Percentiles rank a stretch among this genome's conserved stretches.
These are phyloP conservation scores for Cantharis nigra DNA, from an alignment of 2,888 invertebrate genomes.

Conservation along the genomic window DNA sequence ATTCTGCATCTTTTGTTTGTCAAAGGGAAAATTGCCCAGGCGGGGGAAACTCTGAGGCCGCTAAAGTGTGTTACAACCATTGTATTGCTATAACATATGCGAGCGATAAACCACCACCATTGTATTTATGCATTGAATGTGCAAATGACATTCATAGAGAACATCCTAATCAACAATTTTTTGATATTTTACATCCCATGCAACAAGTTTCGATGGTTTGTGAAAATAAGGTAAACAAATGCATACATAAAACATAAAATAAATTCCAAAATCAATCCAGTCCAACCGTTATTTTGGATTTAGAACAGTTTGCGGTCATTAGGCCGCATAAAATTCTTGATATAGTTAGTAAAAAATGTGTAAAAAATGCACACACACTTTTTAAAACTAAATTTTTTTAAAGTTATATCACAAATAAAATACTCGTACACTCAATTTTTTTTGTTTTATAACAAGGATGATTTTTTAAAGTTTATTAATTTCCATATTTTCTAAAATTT, in stretches of 20 bases:
- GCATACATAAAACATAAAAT: not conserved
- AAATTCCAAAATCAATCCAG: no score
- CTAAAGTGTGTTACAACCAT: slow-evolving; percentile 94
- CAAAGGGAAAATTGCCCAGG: slow-evolving; percentile 92
- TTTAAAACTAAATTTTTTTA: no score
- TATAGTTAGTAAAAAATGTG: no score
- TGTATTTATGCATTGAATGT: slow-evolving; percentile 95
- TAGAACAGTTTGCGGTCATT: no score
- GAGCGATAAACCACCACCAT: slow-evolving; percentile 87
- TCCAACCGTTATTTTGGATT: no score
- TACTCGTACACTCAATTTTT: no score
- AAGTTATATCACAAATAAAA: no score
- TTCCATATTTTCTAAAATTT: no score
- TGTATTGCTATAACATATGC: slow-evolving; percentile 86
- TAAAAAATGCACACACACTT: no score
- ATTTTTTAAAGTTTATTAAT: no score
- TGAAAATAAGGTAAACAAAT: slow-evolving; percentile 79
- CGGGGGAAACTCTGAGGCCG: slow-evolving; percentile 82
- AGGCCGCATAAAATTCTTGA: no score
- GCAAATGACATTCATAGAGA: slow-evolving; percentile 90
- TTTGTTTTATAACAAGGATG: no score
- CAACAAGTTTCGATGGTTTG: slow-evolving; percentile 94
- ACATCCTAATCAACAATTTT: slow-evolving; percentile 82
- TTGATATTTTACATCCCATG: slow-evolving; percentile 89
- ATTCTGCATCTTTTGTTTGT: slow-evolving; percentile 80